A percentile compares a stretch with the other conserved stretches of the same genome.
Evolutionary conservation across 92 coral and sea anemone species (phyloP).

Genomic region (Desmophyllum pertusum): DNA sequence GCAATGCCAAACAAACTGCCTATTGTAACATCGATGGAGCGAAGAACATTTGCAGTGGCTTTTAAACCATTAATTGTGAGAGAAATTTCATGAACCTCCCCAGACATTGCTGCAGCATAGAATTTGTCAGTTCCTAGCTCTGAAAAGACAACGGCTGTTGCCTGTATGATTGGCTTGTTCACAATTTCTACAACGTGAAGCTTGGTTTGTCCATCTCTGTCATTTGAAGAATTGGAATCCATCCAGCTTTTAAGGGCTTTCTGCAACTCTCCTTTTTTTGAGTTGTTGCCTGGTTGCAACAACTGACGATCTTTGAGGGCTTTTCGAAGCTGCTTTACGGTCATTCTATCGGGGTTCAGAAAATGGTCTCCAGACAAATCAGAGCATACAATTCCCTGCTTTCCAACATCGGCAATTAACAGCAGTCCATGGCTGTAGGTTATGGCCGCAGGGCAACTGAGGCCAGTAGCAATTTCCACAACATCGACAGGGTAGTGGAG

Average conservation of each 20-base stretch:
- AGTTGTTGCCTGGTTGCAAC: constrained; percentile 40
- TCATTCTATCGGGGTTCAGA: constrained; percentile 66
- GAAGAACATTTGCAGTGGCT: constrained; percentile 23
- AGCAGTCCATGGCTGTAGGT: constrained; percentile 54
- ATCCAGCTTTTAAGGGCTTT: constrained; percentile 53
- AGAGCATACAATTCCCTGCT: constrained; percentile 48
- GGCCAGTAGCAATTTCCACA: constrained; percentile 46
- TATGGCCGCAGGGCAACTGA: constrained; percentile 53
- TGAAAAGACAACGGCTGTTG: constrained; percentile 41
- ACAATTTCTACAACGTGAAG: constrained; percentile 38
- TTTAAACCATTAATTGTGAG: constrained; percentile 36
- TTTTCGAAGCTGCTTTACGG: constrained; percentile 58
- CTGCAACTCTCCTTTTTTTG: constrained; percentile 52
- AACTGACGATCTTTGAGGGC: constrained; percentile 58
- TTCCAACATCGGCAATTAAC: constrained; percentile 60
- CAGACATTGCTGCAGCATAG: constrained; percentile 49
- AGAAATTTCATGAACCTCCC: constrained; percentile 32
- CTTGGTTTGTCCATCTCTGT: constrained; percentile 27
- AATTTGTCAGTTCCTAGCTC: constrained; percentile 30
- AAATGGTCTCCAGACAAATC: constrained; percentile 65
- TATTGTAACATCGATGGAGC: constrained; percentile 33
- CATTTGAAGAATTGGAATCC: constrained; percentile 42
- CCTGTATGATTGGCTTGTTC: constrained; percentile 21
- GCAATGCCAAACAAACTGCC: constrained; percentile 40
- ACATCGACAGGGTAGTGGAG: constrained; percentile 67